phyloP scores from a whole-genome alignment of 2,797 vertebrate species.

The Peromyscus attwateri region DNA sequence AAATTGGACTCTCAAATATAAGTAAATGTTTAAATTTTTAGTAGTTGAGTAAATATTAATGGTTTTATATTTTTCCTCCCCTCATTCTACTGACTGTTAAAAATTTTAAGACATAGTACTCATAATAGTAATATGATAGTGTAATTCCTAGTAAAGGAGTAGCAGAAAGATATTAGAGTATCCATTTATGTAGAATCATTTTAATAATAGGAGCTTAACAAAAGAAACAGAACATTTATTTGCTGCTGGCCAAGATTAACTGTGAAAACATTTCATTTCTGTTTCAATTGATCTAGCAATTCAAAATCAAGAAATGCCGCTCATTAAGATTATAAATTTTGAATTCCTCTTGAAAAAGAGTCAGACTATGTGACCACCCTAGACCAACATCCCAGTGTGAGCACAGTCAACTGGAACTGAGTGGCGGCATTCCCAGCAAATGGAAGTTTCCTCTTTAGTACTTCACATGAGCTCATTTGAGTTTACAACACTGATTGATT shows the following conservation, averaged over 20 bases:
- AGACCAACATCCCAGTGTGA: constrained; percentile 1
- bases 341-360: constrained; percentile 28
- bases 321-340: constrained; percentile 9
- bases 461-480: not conserved
- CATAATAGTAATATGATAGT: not conserved
- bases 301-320: not conserved
- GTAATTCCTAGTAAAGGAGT: constrained; percentile 3
- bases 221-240: constrained; percentile 10
- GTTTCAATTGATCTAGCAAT: constrained; percentile 30
- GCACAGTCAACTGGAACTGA: not conserved
- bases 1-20: not conserved
- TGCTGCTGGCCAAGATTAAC: not conserved
- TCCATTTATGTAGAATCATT: constrained; percentile 8
- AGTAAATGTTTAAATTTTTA: constrained; percentile 31
- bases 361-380: not conserved
- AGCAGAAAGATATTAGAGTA: not conserved
- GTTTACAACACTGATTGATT: not conserved
- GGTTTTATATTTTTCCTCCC: constrained; percentile 8
- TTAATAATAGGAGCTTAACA: constrained; percentile 17
- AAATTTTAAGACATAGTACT: not conserved
- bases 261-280: not conserved
- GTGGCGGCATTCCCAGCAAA: not conserved
- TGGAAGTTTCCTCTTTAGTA: not conserved
- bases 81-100: not conserved
- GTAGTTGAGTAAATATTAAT: constrained; percentile 17